Evolutionary conservation across 2,797 vertebrate genomes (phyloP).

Genomic region (Petrocephalus schoutedeni): DNA sequence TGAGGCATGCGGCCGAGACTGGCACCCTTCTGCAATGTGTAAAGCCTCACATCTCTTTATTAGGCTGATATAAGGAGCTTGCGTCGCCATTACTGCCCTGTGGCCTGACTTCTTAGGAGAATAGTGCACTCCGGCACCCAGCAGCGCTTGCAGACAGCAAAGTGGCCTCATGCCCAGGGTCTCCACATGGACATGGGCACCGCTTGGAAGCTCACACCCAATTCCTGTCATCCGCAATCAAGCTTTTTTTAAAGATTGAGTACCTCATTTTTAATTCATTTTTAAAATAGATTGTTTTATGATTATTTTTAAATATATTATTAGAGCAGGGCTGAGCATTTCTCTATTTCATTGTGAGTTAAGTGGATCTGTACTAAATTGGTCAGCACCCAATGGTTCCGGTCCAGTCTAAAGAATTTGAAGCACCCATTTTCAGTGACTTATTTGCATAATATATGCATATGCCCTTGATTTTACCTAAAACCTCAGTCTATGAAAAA

Average conservation of each 20-base stretch:
- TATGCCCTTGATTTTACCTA: neutral
- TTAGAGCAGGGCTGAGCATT: neutral
- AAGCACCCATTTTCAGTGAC: neutral
- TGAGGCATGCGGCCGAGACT: neutral
- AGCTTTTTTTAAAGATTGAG: neutral
- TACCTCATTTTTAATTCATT: neutral
- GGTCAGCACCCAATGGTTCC: neutral
- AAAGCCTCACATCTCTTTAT: neutral
- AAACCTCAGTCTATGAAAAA: neutral
- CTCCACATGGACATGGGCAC: neutral
- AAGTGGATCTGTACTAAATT: neutral
- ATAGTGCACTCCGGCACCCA: neutral
- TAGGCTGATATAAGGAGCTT: neutral
- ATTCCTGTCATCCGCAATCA: neutral
- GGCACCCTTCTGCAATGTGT: neutral
- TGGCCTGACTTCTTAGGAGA: neutral
- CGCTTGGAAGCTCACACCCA: neutral
- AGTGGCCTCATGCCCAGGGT: neutral
- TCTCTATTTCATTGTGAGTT: neutral
- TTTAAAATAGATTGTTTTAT: neutral
- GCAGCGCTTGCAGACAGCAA: neutral
- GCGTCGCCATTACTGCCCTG: neutral
- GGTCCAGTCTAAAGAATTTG: neutral
- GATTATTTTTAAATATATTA: neutral
- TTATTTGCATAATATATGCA: constrained; percentile 9